Evolutionary conservation across 1,140 invertebrate genomes (phyloP).

Genomic region (Orius laevigatus): DNA sequence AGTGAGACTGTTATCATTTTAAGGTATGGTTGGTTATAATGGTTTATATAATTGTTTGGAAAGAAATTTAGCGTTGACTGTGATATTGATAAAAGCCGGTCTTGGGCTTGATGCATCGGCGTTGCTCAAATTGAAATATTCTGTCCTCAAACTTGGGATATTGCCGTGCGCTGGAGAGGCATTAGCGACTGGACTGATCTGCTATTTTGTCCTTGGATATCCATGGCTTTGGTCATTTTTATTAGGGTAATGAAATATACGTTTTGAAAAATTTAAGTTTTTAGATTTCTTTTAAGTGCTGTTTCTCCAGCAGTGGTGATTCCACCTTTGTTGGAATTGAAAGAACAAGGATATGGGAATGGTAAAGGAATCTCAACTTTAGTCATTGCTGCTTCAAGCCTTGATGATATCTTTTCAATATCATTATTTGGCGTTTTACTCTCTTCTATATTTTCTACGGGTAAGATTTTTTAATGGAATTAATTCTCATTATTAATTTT

Average conservation of each 20-base stretch:
- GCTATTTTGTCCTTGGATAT: conserved; percentile 40
- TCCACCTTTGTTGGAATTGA: conserved; percentile 46
- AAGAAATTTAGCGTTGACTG: conserved; percentile 46
- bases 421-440: conserved; percentile 50
- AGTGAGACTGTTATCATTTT: conserved; percentile 18
- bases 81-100: conserved; percentile 59
- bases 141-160: conserved; percentile 45
- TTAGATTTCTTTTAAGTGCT: conserved; percentile 33
- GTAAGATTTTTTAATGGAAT: conserved; percentile 22
- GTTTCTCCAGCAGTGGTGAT: conserved; percentile 65
- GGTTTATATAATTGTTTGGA: not conserved
- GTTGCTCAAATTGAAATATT: conserved; percentile 36
- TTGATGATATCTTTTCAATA: conserved; percentile 63
- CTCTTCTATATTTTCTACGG: conserved; percentile 37
- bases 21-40: conserved; percentile 16
- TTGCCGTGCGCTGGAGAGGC: conserved; percentile 50
- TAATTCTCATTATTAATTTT: not conserved
- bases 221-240: conserved; percentile 55
- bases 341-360: conserved; percentile 44
- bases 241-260: conserved; percentile 31
- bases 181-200: conserved; percentile 33
- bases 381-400: conserved; percentile 54
- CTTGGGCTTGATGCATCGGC: conserved; percentile 52
- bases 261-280: not conserved
- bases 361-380: conserved; percentile 59